phyloP scores from a whole-genome alignment of 2,113 vertebrate genomes.

The Epinephelus cyanopodus region DNA sequence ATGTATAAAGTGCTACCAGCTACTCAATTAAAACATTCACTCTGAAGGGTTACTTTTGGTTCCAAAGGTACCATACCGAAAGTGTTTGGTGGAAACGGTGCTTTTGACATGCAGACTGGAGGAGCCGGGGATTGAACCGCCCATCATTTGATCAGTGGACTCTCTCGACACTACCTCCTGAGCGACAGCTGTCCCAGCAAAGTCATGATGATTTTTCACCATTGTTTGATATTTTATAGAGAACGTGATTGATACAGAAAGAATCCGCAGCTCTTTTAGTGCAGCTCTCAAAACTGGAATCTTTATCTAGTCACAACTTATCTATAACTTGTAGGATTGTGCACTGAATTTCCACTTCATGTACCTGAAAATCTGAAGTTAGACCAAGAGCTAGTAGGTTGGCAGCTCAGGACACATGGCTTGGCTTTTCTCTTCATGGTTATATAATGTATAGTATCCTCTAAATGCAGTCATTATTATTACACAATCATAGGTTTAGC shows the following conservation, averaged over 20 bases:
- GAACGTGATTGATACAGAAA: too few relatives aligned
- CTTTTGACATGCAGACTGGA: too few relatives aligned
- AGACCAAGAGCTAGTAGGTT: constrained; percentile 16
- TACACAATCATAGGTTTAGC: constrained; percentile 67
- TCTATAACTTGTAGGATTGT: background rate
- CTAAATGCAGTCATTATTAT: constrained; percentile 71
- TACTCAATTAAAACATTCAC: too few relatives aligned
- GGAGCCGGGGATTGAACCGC: too few relatives aligned
- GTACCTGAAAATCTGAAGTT: background rate
- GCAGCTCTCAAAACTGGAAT: background rate
- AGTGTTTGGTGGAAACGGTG: too few relatives aligned
- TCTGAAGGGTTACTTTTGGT: too few relatives aligned
- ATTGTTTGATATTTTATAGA: background rate
- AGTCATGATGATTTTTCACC: background rate
- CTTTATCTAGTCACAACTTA: background rate
- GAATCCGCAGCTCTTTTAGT: background rate
- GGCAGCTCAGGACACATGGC: constrained; percentile 9
- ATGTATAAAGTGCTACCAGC: too few relatives aligned
- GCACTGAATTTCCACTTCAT: background rate
- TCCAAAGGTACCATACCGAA: too few relatives aligned
- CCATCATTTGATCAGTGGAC: too few relatives aligned
- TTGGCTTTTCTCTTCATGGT: constrained; percentile 21
- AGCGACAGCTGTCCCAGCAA: too few relatives aligned
- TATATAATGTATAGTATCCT: constrained; percentile 58
- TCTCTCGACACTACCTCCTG: too few relatives aligned